Evolutionary conservation across 2,888 invertebrate genomes (phyloP), one percentile per base, ranked within the genome.

Genomic region (Polydrusus tereticollis): DNA sequence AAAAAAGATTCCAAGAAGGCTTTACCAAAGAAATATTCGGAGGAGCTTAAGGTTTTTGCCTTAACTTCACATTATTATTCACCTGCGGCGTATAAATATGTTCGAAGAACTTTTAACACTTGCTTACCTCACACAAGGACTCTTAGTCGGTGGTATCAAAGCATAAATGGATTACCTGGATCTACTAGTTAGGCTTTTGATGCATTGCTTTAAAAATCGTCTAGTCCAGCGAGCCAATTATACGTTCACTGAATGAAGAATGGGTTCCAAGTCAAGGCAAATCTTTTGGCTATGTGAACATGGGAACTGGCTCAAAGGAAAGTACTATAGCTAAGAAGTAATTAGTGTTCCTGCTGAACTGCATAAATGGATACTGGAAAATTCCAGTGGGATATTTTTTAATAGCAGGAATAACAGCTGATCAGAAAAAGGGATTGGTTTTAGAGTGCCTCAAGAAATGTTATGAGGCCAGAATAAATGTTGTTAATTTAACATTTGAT

Each of bases 1-100:
- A 29, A 63, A 33, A 63, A 50, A 14, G 4, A n/a, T n/a, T 6
- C 10, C 2, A 63, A 63, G 2, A 36, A 63, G 10, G 5, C 26
- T 7, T 65, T 65, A 26, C 33, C 38, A 18, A 65, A 57, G 41
- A 26, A 55, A 70, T 70, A 70, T 65, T 64, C 70, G 36, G 52
- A 59, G 45, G 71, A 71, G 43, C 18, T 72, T 7, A 67, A 36
- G 20, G 62, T 10, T 29, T 72, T 72, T 62, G 60, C 67, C 0
- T 36, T 72, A 36, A 72, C 67, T 0, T 45, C 67, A 0, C 57
- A 72, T 55, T 72, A 33, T 67, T 70, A 70, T 16, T 70, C 70
- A 0, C 65, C 65, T 7, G 57, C 57, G 26, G 65, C 70, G n/a
- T 65, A 65, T 10, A 36, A 70, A 0, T 59, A 58, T 65, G 70